A percentile compares a stretch with the other conserved stretches of the same genome.
These are phyloP conservation scores for Festucalex cinctus DNA, from an alignment of 2,113 vertebrate species.

Conservation along the genomic window DNA sequence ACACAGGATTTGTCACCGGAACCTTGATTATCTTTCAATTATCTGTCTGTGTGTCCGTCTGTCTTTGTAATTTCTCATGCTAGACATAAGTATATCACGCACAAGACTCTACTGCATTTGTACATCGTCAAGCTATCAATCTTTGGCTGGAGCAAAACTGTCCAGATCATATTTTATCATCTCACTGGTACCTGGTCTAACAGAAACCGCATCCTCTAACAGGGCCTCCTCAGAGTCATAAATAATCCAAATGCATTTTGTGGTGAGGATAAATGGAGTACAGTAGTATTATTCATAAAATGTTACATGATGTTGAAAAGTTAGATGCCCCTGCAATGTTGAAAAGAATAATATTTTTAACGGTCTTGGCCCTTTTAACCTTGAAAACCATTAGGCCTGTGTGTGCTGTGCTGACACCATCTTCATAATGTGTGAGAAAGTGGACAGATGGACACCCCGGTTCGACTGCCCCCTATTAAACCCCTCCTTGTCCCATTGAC, in stretches of 20 bases:
- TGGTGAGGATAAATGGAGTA: neutral
- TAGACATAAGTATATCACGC: neutral
- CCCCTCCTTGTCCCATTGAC: slow-evolving; percentile 52
- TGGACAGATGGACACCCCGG: slow-evolving; percentile 58
- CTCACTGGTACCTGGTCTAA: neutral
- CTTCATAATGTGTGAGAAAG: slow-evolving; percentile 21
- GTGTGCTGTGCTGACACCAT: neutral
- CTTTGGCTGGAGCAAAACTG: neutral
- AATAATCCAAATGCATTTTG: neutral
- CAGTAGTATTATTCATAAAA: neutral
- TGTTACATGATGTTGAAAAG: neutral
- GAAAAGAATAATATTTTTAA: neutral
- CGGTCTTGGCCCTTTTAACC: neutral
- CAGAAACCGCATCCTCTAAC: neutral
- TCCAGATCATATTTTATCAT: neutral
- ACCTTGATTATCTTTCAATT: neutral
- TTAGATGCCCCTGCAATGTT: neutral
- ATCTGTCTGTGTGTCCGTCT: neutral
- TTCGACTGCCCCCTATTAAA: slow-evolving; percentile 56
- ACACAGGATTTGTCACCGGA: neutral
- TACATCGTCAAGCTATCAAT: neutral
- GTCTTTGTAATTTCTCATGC: neutral
- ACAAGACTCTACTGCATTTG: neutral
- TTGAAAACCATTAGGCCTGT: neutral
- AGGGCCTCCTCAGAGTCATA: neutral